A percentile compares a stretch with the other conserved stretches of the same genome.
Evolutionary conservation across 2,797 vertebrate species (phyloP).

Genomic region (Margarornis squamiger): DNA sequence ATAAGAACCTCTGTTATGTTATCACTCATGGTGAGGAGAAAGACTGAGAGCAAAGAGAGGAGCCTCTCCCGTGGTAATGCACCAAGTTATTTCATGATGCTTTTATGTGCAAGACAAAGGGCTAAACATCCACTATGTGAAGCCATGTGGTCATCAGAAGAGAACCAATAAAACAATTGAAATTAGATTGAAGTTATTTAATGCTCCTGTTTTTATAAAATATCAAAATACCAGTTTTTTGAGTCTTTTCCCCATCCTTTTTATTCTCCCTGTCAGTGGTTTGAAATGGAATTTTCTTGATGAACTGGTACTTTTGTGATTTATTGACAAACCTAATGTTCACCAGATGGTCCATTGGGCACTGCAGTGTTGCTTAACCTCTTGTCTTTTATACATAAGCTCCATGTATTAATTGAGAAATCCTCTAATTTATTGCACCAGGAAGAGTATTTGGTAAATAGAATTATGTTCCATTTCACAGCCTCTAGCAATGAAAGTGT

Average conservation of each 20-base stretch:
- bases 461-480: conserved; percentile 27
- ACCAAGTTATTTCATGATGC: background rate
- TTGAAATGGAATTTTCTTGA: conserved; percentile 70
- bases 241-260: background rate
- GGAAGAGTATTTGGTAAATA: conserved; percentile 37
- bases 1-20: conserved; percentile 84
- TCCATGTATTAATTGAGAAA: conserved; percentile 49
- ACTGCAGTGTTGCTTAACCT: conserved; percentile 42
- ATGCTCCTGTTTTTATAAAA: conserved; percentile 36
- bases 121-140: conserved; percentile 21
- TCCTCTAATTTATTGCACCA: conserved; percentile 18
- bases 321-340: conserved; percentile 71
- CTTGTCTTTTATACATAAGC: conserved; percentile 35
- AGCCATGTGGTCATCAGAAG: conserved; percentile 4
- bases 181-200: conserved; percentile 51
- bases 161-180: conserved; percentile 64
- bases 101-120: conserved; percentile 7
- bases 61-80: background rate
- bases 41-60: conserved; percentile 73
- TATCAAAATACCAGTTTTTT: conserved; percentile 45
- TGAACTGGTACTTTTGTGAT: conserved; percentile 65
- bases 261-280: conserved; percentile 11
- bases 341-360: conserved; percentile 66
- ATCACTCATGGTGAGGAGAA: conserved; percentile 88
- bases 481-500: conserved; percentile 23